phyloP scores from a whole-genome alignment of 2,888 invertebrate species.

The Ischnus inquisitorius region DNA sequence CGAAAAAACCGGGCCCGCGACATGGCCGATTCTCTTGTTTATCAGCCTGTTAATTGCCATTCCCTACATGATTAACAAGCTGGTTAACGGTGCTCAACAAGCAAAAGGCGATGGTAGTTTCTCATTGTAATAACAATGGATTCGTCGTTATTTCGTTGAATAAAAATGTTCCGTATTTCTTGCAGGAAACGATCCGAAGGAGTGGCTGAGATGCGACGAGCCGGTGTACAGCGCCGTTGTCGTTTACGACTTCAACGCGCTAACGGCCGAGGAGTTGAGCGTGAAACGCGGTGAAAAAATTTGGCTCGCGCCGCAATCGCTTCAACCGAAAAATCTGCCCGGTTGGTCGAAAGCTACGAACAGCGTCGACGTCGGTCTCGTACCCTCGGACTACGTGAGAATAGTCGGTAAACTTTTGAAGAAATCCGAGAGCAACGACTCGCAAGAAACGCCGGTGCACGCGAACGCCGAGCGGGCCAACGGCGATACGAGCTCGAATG shows the following conservation, averaged over 20 bases:
- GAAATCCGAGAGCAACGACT: slow-evolving; percentile 69
- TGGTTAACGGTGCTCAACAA: slow-evolving; percentile 76
- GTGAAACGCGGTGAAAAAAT: slow-evolving; percentile 92
- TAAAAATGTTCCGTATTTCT: slow-evolving; percentile 46
- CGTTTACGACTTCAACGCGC: slow-evolving; percentile 91
- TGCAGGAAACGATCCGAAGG: slow-evolving; percentile 89
- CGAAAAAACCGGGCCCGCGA: slow-evolving; percentile 86
- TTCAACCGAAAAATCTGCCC: slow-evolving; percentile 89
- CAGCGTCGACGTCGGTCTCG: slow-evolving; percentile 78
- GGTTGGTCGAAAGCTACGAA: slow-evolving; percentile 83
- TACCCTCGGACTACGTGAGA: slow-evolving; percentile 81
- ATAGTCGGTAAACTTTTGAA: slow-evolving; percentile 81
- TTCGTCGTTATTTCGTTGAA: background rate
- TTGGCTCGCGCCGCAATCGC: slow-evolving; percentile 92
- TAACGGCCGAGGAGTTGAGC: slow-evolving; percentile 91
- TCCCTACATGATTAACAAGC: slow-evolving; percentile 90
- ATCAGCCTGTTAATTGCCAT: slow-evolving; percentile 95
- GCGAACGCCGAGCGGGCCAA: background rate
- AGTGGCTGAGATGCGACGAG: slow-evolving; percentile 87
- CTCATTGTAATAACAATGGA: background rate
- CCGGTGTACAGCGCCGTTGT: slow-evolving; percentile 89
- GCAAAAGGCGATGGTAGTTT: slow-evolving; percentile 75
- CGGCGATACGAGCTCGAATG: background rate
- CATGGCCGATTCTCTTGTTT: slow-evolving; percentile 96
- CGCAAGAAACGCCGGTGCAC: background rate